These are phyloP conservation scores for Tigriopus californicus DNA, from an alignment of 2,888 invertebrate genomes.

Conservation along the genomic window DNA sequence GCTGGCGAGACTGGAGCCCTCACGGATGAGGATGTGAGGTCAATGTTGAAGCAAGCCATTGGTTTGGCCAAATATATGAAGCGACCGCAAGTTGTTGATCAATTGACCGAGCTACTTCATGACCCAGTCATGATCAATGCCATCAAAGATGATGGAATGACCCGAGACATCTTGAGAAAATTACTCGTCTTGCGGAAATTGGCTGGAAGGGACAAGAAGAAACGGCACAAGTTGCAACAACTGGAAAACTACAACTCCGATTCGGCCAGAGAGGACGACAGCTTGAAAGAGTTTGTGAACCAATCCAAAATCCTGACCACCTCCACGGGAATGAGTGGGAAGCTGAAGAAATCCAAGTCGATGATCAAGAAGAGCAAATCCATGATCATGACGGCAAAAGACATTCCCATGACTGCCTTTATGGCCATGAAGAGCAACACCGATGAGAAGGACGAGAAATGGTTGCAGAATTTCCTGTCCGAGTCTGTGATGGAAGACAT, in stretches of 20 bases:
- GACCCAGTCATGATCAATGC: slow-evolving; percentile 38
- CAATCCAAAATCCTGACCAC: neutral
- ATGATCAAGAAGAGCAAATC: slow-evolving; percentile 14
- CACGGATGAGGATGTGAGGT: slow-evolving; percentile 43
- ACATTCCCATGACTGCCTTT: slow-evolving; percentile 15
- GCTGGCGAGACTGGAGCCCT: slow-evolving; percentile 37
- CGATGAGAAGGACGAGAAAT: slow-evolving; percentile 8
- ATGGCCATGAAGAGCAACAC: slow-evolving; percentile 15
- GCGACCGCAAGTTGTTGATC: slow-evolving; percentile 41
- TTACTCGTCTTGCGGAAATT: slow-evolving; percentile 49
- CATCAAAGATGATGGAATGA: slow-evolving; percentile 38
- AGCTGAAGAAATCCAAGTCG: slow-evolving; percentile 10
- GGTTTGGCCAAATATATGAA: slow-evolving; percentile 49
- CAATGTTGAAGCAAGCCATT: slow-evolving; percentile 46
- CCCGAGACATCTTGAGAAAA: slow-evolving; percentile 46
- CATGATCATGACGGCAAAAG: slow-evolving; percentile 15
- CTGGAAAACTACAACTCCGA: neutral
- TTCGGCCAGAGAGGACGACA: slow-evolving; percentile 3
- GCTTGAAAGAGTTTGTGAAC: slow-evolving; percentile 6
- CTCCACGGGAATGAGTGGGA: neutral
- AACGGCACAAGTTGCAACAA: slow-evolving; percentile 6
- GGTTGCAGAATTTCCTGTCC: slow-evolving; percentile 14
- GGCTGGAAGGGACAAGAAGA: slow-evolving; percentile 32
- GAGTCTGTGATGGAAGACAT: slow-evolving; percentile 14
- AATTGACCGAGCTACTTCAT: slow-evolving; percentile 33